Percentiles rank a stretch among this genome's conserved stretches.
phyloP scores from a whole-genome alignment of 2,797 vertebrate genomes.

The Parauchenoglanis ngamensis region DNA sequence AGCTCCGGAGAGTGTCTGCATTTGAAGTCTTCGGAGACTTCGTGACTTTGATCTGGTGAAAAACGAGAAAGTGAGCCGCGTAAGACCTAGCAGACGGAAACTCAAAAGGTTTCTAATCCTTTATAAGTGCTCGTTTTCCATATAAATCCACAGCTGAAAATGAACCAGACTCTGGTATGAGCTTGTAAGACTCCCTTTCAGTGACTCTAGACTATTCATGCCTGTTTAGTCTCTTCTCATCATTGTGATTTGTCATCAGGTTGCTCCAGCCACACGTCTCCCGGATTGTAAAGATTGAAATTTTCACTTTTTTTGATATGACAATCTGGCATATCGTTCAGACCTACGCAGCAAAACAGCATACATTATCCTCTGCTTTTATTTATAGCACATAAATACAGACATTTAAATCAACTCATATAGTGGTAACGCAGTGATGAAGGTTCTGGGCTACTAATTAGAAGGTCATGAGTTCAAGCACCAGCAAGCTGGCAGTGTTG shows the following conservation, averaged over 20 bases:
- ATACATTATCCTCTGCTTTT: background rate
- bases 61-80: constrained; percentile 44
- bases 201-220: background rate
- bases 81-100: constrained; percentile 42
- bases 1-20: constrained; percentile 19
- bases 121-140: constrained; percentile 36
- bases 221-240: no score
- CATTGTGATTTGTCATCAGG: background rate
- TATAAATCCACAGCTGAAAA: constrained; percentile 39
- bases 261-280: background rate
- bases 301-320: background rate
- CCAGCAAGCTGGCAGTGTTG: background rate
- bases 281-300: background rate
- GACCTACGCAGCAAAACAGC: background rate
- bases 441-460: background rate
- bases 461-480: background rate
- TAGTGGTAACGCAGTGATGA: background rate
- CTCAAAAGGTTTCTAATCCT: constrained; percentile 52
- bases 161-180: constrained; percentile 23
- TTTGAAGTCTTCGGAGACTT: constrained; percentile 47
- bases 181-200: background rate
- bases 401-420: background rate
- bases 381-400: background rate
- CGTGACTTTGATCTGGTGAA: constrained; percentile 48
- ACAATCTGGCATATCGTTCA: background rate